phyloP scores from a whole-genome alignment of 2,888 invertebrate genomes.

The Eupeodes latifasciatus region DNA sequence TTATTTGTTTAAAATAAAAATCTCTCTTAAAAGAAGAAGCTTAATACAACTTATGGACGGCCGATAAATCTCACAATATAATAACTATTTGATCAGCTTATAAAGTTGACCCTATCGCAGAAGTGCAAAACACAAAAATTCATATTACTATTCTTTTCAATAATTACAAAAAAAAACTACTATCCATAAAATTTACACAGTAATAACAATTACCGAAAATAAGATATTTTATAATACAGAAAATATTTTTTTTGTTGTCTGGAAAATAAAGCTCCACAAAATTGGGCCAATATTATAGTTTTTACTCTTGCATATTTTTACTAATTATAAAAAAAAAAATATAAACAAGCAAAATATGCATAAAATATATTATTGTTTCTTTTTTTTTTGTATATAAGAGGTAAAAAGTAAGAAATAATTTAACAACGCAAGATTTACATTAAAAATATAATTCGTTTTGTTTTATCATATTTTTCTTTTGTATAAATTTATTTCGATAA shows the following conservation, averaged over 20 bases:
- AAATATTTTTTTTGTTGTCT: conserved; percentile 44
- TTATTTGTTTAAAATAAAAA: neutral
- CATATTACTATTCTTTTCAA: neutral
- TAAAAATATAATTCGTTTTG: conserved; percentile 36
- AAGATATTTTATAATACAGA: conserved; percentile 27
- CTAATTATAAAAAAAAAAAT: neutral
- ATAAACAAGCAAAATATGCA: conserved; percentile 29
- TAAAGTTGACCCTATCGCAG: conserved; percentile 43
- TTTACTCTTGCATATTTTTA: conserved; percentile 29
- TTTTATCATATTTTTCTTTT: conserved; percentile 16
- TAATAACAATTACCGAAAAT: conserved; percentile 46
- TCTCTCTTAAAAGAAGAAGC: neutral
- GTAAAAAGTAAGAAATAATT: conserved; percentile 47
- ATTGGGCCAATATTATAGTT: conserved; percentile 44
- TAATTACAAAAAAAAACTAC: conserved; percentile 31
- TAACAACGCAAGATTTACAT: conserved; percentile 59
- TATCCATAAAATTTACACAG: conserved; percentile 33
- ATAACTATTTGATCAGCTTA: conserved; percentile 34
- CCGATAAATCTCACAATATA: conserved; percentile 38
- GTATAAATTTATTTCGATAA: conserved; percentile 53
- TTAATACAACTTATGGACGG: conserved; percentile 27
- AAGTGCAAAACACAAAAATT: conserved; percentile 32
- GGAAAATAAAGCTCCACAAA: conserved; percentile 59
- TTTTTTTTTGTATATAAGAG: conserved; percentile 8
- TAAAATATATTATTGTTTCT: conserved; percentile 18